Evolutionary conservation across 2,888 invertebrate genomes (phyloP).

Genomic region (Phaonia tiefii): DNA sequence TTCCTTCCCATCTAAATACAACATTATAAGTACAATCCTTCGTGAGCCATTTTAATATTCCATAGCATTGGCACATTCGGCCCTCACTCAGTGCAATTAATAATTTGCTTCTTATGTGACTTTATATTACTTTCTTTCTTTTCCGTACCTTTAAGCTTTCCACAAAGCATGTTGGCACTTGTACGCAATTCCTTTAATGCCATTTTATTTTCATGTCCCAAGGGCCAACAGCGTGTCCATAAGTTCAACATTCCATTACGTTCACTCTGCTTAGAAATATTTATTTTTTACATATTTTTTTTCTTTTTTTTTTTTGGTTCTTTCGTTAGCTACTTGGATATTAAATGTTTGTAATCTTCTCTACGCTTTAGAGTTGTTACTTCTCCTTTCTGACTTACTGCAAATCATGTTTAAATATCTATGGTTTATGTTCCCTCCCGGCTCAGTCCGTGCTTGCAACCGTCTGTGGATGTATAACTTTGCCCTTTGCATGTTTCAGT

Average conservation of each 20-base stretch:
- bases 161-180: constrained; percentile 62
- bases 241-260: constrained; percentile 72
- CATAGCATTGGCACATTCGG: too few relatives aligned
- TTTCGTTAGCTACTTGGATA: constrained; percentile 28
- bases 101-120: constrained; percentile 42
- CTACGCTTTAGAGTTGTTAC: constrained; percentile 28
- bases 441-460: not conserved
- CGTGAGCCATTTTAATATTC: too few relatives aligned
- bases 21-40: not conserved
- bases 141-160: constrained; percentile 53
- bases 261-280: constrained; percentile 26
- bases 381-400: constrained; percentile 20
- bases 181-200: constrained; percentile 49
- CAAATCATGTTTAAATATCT: constrained; percentile 61
- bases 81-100: not conserved
- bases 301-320: constrained; percentile 11
- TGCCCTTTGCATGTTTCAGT: constrained; percentile 63
- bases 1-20: not conserved
- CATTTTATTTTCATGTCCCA: constrained; percentile 68
- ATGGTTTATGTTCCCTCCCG: constrained; percentile 22
- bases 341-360: constrained; percentile 57
- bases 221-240: constrained; percentile 78
- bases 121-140: constrained; percentile 57
- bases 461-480: constrained; percentile 51
- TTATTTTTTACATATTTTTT: constrained; percentile 27